Base-by-base conservation (phyloP, 2,888 invertebrate species). In the Sinopyrophorus schimmeli region DNA sequence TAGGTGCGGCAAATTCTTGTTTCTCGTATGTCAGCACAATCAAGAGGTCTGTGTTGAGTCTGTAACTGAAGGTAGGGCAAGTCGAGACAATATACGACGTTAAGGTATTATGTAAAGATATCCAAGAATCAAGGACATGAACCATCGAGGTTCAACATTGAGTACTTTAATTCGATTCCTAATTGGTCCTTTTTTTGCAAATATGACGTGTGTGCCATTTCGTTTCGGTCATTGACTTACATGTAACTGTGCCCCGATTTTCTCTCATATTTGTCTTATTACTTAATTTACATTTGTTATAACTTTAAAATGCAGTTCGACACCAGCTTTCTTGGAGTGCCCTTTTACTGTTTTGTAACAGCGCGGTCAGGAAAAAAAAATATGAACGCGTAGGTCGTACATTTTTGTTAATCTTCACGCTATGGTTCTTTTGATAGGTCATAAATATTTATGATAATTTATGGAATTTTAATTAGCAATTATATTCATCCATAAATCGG, bases 1-100 rank as follows among this genome's bases (percentile, higher is more conserved):
- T 52, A 59, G 59, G 59, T 53, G 59, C 59, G 59, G 59, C 57
- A 54, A 59, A 57, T 59, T 57, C 59, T 57, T 57, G 50, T 52
- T 49, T 47, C 44, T 55, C 44, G 47, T 48, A 40, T 56, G 42
- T 46, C 35, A 39, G 39, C 41, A 40, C 26, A 46, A 47, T 40
- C 20, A 34, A 31, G 32, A 37, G 34, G 47, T 42, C 42, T 42
- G 44, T 44, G 39, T 15, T 38, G 38, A 32, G 40, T 46, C 17
- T 32, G 28, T 32, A 37, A 10, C 27, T 37, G 42, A 39, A 47
- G 52, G 52, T 53, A 53, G 53, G 53, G 47, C 52, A 47, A 27
- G 46, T 20, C 50, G 39, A 51, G 51, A 47, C 41, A 24, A 20
- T 24, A 31, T 32, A 32, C 38, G 27, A 14, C 15, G 21, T 34